Evolutionary conservation across 2,888 invertebrate species (phyloP).

Genomic region (Oligia strigilis): DNA sequence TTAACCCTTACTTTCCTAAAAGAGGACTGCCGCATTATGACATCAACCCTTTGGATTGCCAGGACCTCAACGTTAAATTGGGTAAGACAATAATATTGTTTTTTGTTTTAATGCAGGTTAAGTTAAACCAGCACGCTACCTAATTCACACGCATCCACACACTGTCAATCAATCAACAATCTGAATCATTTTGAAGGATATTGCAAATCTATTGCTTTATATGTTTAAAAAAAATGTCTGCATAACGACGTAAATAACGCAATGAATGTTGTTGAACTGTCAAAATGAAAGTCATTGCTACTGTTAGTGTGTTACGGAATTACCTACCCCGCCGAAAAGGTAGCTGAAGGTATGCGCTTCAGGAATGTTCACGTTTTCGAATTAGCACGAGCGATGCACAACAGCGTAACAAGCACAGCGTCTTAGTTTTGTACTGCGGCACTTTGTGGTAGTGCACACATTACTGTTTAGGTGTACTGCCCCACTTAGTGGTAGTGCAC

Average conservation of each 20-base stretch:
- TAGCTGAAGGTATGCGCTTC: too few species aligned
- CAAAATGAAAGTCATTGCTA: too few species aligned
- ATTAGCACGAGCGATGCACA: neutral
- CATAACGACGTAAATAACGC: too few species aligned
- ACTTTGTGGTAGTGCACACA: neutral
- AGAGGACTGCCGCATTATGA: slow-evolving; percentile 76
- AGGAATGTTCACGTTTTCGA: neutral
- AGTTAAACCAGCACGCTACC: neutral
- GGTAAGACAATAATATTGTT: slow-evolving; percentile 69
- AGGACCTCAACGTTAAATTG: slow-evolving; percentile 76
- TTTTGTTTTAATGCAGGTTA: neutral
- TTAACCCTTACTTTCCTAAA: slow-evolving; percentile 84
- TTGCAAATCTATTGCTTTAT: too few species aligned
- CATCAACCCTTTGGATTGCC: slow-evolving; percentile 77
- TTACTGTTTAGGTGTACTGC: too few species aligned
- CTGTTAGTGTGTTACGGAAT: too few species aligned
- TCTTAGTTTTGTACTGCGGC: neutral
- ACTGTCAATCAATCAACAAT: too few species aligned
- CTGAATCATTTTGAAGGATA: too few species aligned
- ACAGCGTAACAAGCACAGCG: neutral
- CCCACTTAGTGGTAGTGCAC: too few species aligned
- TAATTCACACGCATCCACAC: too few species aligned
- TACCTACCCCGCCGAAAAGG: neutral
- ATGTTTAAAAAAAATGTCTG: too few species aligned
- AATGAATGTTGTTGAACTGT: too few species aligned